These are phyloP conservation scores for Agrotis puta DNA, from an alignment of 2,888 invertebrate species.

Conservation along the genomic window DNA sequence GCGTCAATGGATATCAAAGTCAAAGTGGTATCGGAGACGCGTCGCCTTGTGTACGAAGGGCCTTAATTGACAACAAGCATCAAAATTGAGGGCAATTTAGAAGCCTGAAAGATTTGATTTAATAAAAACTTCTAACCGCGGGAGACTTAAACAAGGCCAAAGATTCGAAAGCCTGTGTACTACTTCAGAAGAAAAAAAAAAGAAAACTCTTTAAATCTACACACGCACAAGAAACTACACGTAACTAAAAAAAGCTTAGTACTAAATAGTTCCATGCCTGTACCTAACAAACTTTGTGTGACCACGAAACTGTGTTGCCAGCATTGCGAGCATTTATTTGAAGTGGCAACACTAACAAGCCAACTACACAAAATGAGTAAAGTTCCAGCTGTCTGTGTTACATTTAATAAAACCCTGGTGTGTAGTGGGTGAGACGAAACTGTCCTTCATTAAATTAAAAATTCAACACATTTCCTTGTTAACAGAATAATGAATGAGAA, in stretches of 20 bases:
- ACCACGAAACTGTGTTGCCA: background rate
- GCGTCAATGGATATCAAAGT: too few species aligned
- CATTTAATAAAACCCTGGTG: conserved; percentile 8
- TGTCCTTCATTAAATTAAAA: background rate
- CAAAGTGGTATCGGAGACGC: too few species aligned
- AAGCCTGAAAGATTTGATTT: background rate
- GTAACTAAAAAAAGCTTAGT: background rate
- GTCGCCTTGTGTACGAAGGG: too few species aligned
- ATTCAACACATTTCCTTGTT: background rate
- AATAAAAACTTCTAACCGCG: background rate
- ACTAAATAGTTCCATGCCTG: conserved; percentile 9
- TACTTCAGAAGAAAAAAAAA: background rate
- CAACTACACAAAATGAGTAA: conserved; percentile 27
- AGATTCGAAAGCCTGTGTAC: background rate
- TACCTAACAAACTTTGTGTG: conserved; percentile 21
- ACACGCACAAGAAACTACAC: background rate
- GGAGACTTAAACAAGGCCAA: background rate
- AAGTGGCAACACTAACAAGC: conserved; percentile 40
- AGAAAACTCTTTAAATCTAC: background rate
- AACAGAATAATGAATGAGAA: background rate
- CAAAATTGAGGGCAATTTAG: background rate
- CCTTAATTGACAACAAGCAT: background rate
- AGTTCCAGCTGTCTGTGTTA: conserved; percentile 15
- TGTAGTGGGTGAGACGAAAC: background rate
- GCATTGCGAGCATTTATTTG: conserved; percentile 33